phyloP scores from a whole-genome alignment of 2,888 invertebrate genomes.

The Clanis bilineata region DNA sequence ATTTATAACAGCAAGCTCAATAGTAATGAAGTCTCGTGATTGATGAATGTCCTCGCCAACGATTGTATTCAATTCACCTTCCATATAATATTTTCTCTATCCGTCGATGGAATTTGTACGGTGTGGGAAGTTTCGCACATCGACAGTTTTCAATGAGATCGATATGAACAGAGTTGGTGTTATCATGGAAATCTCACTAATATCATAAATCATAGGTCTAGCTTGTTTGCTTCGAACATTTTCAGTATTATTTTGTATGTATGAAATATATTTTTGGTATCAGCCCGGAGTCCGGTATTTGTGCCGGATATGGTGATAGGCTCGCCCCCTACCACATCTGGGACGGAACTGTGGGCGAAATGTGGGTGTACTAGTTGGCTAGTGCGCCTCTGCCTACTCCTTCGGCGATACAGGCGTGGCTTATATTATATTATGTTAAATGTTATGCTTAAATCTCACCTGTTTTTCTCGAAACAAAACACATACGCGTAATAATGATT shows the following conservation, averaged over 20 bases:
- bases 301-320: too few relatives aligned
- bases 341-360: too few relatives aligned
- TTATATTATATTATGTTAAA: too few relatives aligned
- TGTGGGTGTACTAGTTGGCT: too few relatives aligned
- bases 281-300: too few relatives aligned
- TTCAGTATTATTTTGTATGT: neutral
- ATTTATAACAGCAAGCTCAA: constrained; percentile 22
- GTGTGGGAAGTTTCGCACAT: constrained; percentile 37
- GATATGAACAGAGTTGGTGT: neutral
- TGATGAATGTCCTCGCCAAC: constrained; percentile 41
- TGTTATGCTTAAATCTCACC: too few relatives aligned
- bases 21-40: constrained; percentile 50
- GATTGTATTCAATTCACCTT: constrained; percentile 46
- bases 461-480: too few relatives aligned
- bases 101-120: constrained; percentile 38
- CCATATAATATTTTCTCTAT: constrained; percentile 40
- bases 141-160: constrained; percentile 33
- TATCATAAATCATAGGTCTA: neutral
- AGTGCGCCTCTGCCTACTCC: too few relatives aligned
- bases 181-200: neutral
- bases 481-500: too few relatives aligned
- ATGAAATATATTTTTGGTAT: too few relatives aligned
- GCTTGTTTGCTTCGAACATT: neutral
- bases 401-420: too few relatives aligned
- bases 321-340: too few relatives aligned